These are phyloP conservation scores for Tylochromis polylepis DNA, from an alignment of 2,113 vertebrate species.

Conservation along the genomic window DNA sequence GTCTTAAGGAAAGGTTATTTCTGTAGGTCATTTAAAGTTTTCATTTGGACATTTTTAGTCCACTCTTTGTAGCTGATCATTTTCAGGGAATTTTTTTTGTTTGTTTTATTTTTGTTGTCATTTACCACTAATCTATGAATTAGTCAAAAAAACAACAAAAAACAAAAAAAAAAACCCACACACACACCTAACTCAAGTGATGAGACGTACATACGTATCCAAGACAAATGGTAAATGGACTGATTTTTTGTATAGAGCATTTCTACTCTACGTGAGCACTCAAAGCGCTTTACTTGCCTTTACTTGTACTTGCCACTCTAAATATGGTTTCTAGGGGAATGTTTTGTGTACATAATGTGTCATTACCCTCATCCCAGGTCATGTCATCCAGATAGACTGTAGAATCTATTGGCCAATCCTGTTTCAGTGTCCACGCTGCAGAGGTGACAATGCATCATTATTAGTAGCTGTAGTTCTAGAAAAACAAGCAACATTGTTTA, in stretches of 20 bases:
- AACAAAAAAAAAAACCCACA: fast-evolving
- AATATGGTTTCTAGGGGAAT: not conserved
- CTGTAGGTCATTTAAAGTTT: not conserved
- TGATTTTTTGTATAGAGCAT: not conserved
- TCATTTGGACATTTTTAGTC: not conserved
- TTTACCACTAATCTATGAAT: not conserved
- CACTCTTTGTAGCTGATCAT: not conserved
- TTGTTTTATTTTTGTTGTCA: not conserved
- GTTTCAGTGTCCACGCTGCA: conserved; percentile 67
- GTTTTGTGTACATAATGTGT: not conserved
- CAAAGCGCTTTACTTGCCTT: not conserved
- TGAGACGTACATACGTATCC: not conserved
- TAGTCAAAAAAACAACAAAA: too few relatives aligned
- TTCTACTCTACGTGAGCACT: not conserved
- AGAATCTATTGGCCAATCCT: conserved; percentile 69
- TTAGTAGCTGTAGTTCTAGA: not conserved
- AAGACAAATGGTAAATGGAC: not conserved
- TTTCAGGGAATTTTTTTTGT: not conserved
- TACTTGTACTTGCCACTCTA: not conserved
- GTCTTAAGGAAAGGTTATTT: not conserved
- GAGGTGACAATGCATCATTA: not conserved
- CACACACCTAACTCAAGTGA: not conserved
- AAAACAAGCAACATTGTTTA: not conserved
- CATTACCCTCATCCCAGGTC: conserved; percentile 64
- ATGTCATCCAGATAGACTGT: conserved; percentile 64